Base-by-base conservation (phyloP, 2,888 invertebrate species). In the Holacanthella duospinosa region DNA sequence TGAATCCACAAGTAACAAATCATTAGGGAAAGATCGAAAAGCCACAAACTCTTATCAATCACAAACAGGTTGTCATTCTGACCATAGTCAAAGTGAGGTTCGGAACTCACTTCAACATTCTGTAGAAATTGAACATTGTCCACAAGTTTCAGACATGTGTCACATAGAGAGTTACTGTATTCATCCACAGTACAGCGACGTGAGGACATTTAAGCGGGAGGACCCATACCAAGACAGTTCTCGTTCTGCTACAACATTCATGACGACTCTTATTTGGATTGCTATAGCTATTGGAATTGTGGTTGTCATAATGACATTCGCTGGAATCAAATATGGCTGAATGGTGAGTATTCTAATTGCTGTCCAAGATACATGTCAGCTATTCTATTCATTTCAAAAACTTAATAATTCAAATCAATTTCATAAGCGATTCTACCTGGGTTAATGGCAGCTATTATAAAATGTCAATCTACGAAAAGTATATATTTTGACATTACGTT, bases 41-140 rank as follows among this genome's bases (percentile, higher is more conserved):
- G 36, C 6, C 9, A 57, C 6, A 9, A 48, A 3, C 24, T 21
- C 57, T 2, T 21, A 29, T n/a, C n/a, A 57, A 12, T 2, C 36
- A n/a, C 3, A 28, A 16, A 16, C 55, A 27, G 28, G 60, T 43
- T 58, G 56, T 56, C 36, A 61, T 59, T 43, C 48, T 44, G 29
- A 29, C 21, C n/a, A 54, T 53, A 58, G 54, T n/a, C 26, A 60
- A 36, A 43, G 43, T 26, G 21, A 6, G 4, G 59, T 64, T 1
- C 60, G 55, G 16, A 64, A 68, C 24, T 66, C 67, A 1, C 36
- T 71, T 19, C 59, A 62, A 19, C 70, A 71, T 62, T 62, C 44
- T 24, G 48, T 71, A 54, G 67, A 70, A 48, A 48, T 71, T 2
- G 70, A 71, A 27, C 71, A 71, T 48, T 71, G 71, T 26, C 63